A percentile compares a stretch with the other conserved stretches of the same genome.
These are phyloP conservation scores for Gallinago solitaria DNA, from an alignment of 2,797 vertebrate genomes.

Conservation along the genomic window DNA sequence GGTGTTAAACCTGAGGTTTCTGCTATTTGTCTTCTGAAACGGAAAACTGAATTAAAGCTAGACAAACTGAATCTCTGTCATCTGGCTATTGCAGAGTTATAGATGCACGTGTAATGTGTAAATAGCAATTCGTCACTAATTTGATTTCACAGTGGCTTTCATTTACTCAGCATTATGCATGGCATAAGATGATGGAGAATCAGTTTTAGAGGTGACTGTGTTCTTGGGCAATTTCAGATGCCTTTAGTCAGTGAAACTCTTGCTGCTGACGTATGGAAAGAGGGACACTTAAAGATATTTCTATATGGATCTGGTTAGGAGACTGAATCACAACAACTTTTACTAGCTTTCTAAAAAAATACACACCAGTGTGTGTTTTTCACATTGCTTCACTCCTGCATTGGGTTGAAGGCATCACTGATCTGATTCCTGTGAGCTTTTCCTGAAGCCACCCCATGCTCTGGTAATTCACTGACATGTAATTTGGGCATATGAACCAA, in stretches of 20 bases:
- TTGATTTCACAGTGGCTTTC: background rate
- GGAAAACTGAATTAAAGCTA: background rate
- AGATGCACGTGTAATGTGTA: background rate
- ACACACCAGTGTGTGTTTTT: background rate
- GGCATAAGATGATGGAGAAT: background rate
- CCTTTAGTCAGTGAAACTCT: background rate
- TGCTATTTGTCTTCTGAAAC: background rate
- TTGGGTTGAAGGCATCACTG: background rate
- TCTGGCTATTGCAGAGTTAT: background rate
- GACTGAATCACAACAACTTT: background rate
- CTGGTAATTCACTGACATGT: fast-evolving
- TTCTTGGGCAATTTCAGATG: background rate
- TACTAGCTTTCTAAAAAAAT: background rate
- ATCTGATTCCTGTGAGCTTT: background rate
- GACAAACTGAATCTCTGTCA: background rate
- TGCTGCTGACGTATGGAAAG: background rate
- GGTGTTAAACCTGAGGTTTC: background rate
- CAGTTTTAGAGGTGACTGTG: background rate
- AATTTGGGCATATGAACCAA: background rate
- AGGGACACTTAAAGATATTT: background rate
- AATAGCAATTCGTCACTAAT: background rate
- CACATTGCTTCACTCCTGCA: background rate
- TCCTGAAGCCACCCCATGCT: fast-evolving
- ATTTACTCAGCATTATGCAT: background rate
- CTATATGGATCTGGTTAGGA: background rate